Percentiles rank a stretch among this genome's conserved stretches.
phyloP scores from a whole-genome alignment of 2,888 invertebrate species.

The Miltochrista miniata region DNA sequence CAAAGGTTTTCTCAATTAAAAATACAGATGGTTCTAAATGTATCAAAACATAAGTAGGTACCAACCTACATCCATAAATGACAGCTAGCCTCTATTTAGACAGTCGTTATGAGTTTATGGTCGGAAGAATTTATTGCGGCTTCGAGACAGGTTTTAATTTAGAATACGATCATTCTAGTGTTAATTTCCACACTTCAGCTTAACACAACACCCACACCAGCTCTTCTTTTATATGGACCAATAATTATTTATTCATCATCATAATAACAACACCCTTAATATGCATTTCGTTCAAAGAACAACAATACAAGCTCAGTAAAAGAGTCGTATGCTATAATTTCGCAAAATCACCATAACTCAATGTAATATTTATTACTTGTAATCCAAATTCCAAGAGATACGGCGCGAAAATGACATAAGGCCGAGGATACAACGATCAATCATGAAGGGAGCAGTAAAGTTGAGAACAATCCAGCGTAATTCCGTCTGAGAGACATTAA shows the following conservation, averaged over 20 bases:
- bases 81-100: conserved; percentile 78
- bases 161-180: conserved; percentile 72
- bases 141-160: conserved; percentile 71
- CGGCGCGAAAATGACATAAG: conserved; percentile 80
- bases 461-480: conserved; percentile 83
- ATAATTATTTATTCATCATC: conserved; percentile 33
- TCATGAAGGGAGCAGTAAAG: conserved; percentile 79
- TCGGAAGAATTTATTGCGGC: conserved; percentile 73
- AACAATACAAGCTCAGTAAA: conserved; percentile 38
- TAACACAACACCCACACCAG: conserved; percentile 25
- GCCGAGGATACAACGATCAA: conserved; percentile 81
- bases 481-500: conserved; percentile 83
- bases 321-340: conserved; percentile 56
- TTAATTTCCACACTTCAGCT: conserved; percentile 69
- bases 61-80: conserved; percentile 55
- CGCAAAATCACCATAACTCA: conserved; percentile 73
- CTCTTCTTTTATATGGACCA: conserved; percentile 21
- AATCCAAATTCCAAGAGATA: conserved; percentile 77
- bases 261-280: conserved; percentile 9
- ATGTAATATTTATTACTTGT: conserved; percentile 74
- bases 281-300: conserved; percentile 11
- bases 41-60: conserved; percentile 47
- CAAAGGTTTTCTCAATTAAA: too few species aligned
- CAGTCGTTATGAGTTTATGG: conserved; percentile 78
- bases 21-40: conserved; percentile 31